phyloP scores from a whole-genome alignment of 92 coral and sea anemone genomes.

The Chrysogorgia sp. region DNA sequence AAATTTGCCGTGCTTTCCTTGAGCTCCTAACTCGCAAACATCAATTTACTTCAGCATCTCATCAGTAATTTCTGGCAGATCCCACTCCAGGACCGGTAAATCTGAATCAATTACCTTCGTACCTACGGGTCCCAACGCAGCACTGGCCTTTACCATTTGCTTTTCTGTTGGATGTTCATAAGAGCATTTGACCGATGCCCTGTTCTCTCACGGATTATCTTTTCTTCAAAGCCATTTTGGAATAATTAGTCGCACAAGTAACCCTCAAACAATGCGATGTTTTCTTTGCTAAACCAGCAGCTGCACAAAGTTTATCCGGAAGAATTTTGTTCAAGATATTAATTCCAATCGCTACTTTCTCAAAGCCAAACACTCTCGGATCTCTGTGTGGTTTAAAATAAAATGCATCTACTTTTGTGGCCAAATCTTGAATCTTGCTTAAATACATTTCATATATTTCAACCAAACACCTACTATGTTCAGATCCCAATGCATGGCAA shows the following conservation, averaged over 20 bases:
- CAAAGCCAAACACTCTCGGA: conserved; percentile 33
- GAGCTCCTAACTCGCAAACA: too few relatives aligned
- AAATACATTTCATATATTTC: background rate
- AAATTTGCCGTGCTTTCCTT: too few relatives aligned
- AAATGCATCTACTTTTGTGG: conserved; percentile 19
- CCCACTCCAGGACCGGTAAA: too few relatives aligned
- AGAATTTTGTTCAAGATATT: conserved; percentile 17
- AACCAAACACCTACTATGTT: background rate
- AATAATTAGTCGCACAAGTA: too few relatives aligned
- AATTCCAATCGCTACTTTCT: conserved; percentile 25
- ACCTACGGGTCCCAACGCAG: background rate
- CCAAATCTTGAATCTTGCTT: background rate
- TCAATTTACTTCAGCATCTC: too few relatives aligned
- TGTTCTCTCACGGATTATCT: too few relatives aligned
- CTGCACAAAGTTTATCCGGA: conserved; percentile 30
- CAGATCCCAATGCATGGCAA: conserved; percentile 10
- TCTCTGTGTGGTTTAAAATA: conserved; percentile 27
- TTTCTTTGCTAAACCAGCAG: conserved; percentile 25
- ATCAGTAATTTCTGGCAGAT: too few relatives aligned
- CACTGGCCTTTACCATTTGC: background rate
- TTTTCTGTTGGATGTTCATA: background rate
- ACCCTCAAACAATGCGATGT: too few relatives aligned
- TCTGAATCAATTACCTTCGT: too few relatives aligned
- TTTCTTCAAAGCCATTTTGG: too few relatives aligned
- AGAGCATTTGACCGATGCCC: too few relatives aligned